Base-by-base conservation (phyloP, 1,140 invertebrate genomes). In the Aphelinus certus region DNA sequence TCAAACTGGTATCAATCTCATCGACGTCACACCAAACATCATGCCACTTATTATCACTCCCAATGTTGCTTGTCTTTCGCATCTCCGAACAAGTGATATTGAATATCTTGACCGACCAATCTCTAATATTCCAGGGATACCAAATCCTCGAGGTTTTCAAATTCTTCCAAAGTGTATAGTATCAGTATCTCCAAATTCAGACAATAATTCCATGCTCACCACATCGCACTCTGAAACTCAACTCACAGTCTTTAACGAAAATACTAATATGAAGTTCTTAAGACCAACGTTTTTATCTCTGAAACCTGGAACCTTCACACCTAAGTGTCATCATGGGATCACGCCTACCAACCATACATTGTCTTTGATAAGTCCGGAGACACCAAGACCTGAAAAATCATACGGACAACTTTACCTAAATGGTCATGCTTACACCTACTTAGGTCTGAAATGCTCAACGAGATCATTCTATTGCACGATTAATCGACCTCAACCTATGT, bases 401-500 rank as follows among this genome's bases (percentile, higher is more conserved):
- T 96, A 95, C 78, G 93, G 93, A 7, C 95, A 97, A 82, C 88
- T 95, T 7, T 95, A 94, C 86, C 84, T 97, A 51, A 95, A 97
- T 85, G 96, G 96, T 0, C 95, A 97, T 82, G 95, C 96, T 47
- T 98, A 97, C 84, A 97, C 96, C 9, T 96, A 96, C 86, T 86
- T 98, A 75, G 95, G 95, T 1, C 88, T 97, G 58, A 98, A 98
- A 84, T 94, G 94, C 82, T 96, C 95, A 3, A 97, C 96, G 0
- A 92, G 94, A 81, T 91, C 95, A 26, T 97, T 95, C 78, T 99
- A 96, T 85, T 98, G 97, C 80, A 97, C 96, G 1, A 88, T 96
- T 42, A 97, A 97, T 83, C 92, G 95, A 77, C 94, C 96, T 1
- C 97, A 98, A 84, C 97, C 97, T 0, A 98, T 97, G 88, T 98